These are phyloP conservation scores for Cynodonichthys magdalenae DNA, from an alignment of 2,797 vertebrate genomes.

Conservation along the genomic window DNA sequence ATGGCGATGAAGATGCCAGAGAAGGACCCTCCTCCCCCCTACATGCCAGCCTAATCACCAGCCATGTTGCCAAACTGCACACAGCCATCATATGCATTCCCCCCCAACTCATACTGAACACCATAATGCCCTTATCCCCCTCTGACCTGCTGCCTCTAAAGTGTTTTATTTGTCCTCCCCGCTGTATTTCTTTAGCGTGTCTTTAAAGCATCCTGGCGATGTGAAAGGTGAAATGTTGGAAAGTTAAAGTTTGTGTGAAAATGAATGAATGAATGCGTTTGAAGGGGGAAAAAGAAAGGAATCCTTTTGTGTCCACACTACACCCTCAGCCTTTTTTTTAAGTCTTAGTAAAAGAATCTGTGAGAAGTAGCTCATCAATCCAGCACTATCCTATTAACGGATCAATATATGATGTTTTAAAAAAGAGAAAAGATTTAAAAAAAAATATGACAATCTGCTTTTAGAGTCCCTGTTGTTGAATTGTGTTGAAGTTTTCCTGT, in stretches of 20 bases:
- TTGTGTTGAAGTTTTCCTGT: conserved; percentile 47
- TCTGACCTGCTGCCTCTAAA: conserved; percentile 60
- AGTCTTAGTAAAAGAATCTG: conserved; percentile 71
- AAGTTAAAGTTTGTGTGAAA: conserved; percentile 32
- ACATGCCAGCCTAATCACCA: conserved; percentile 89
- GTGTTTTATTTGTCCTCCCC: conserved; percentile 77
- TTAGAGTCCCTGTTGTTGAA: conserved; percentile 62
- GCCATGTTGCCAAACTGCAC: conserved; percentile 60
- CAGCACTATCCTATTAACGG: conserved; percentile 66
- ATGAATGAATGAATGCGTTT: conserved; percentile 37
- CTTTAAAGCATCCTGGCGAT: conserved; percentile 27
- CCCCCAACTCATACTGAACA: conserved; percentile 37
- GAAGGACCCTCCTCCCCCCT: conserved; percentile 96
- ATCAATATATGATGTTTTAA: conserved; percentile 69
- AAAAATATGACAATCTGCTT: conserved; percentile 70
- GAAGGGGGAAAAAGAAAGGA: conserved; percentile 45
- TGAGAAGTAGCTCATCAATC: conserved; percentile 61
- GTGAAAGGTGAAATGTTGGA: conserved; percentile 33
- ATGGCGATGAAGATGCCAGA: conserved; percentile 99
- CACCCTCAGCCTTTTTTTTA: conserved; percentile 54
- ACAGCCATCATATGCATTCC: conserved; percentile 62
- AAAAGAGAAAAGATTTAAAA: conserved; percentile 40
- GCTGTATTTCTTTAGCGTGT: conserved; percentile 76
- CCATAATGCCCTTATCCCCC: conserved; percentile 20
- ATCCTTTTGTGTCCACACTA: conserved; percentile 21